A percentile compares a stretch with the other conserved stretches of the same genome.
Conservation (phyloP, 2,888 invertebrate genomes). For the Noctua janthina region DNA sequence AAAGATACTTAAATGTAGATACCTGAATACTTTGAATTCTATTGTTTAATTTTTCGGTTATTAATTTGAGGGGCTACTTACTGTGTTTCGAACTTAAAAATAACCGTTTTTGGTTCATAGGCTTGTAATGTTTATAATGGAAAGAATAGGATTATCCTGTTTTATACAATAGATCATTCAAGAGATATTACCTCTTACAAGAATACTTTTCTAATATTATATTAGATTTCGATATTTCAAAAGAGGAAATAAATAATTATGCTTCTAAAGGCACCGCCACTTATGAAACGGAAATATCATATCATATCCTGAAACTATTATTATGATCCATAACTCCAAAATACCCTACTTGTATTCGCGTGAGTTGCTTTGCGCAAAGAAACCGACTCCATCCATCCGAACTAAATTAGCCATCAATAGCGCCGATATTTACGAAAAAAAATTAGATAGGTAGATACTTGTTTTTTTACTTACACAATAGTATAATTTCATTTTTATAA, state of each 20-base stretch:
- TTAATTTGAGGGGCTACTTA: neutral
- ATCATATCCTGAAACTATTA: conserved; percentile 84
- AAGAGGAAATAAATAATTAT: conserved; percentile 81
- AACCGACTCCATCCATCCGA: conserved; percentile 67
- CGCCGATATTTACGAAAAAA: conserved; percentile 70
- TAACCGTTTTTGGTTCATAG: conserved; percentile 20
- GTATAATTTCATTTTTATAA: conserved; percentile 57
- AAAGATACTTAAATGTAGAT: conserved; percentile 45
- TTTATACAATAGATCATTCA: conserved; percentile 21
- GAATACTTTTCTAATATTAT: conserved; percentile 15
- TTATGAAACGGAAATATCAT: conserved; percentile 85
- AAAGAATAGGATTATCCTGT: conserved; percentile 26
- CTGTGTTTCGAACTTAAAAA: conserved; percentile 1
- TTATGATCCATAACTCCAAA: conserved; percentile 75
- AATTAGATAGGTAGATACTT: conserved; percentile 42
- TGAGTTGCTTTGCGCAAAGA: conserved; percentile 84
- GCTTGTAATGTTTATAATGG: conserved; percentile 12
- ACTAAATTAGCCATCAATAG: conserved; percentile 72
- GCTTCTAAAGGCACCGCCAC: conserved; percentile 76
- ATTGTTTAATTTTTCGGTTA: conserved; percentile 38
- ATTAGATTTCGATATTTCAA: conserved; percentile 40
- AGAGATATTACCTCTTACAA: conserved; percentile 26
- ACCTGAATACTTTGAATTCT: conserved; percentile 35
- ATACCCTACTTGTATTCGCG: conserved; percentile 82
- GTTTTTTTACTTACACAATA: conserved; percentile 44